A percentile compares a stretch with the other conserved stretches of the same genome.
These are phyloP conservation scores for Sapajus apella DNA, from an alignment of 2,113 vertebrate genomes.

Conservation along the genomic window DNA sequence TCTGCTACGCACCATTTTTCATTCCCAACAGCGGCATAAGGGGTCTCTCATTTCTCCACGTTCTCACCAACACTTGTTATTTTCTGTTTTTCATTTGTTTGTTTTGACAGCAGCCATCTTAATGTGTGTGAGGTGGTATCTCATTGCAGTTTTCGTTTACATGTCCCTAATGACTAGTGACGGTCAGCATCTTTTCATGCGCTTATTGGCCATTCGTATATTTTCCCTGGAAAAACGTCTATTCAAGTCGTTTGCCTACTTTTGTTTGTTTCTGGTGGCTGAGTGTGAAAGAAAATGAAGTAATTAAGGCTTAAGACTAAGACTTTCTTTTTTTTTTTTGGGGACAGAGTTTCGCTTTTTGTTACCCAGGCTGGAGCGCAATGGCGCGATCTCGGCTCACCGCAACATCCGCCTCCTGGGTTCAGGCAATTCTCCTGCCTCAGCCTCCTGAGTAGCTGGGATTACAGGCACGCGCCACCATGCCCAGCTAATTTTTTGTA, in stretches of 20 bases:
- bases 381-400: no score
- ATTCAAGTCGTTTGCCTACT: not conserved
- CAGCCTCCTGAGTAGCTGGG: no score
- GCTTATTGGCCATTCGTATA: not conserved
- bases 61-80: not conserved
- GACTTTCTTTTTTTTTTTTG: no score
- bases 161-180: not conserved
- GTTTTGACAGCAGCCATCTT: not conserved
- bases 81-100: not conserved
- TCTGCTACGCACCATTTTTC: not conserved
- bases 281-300: not conserved
- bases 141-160: not conserved
- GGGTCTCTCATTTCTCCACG: not conserved
- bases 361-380: no score
- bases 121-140: not conserved
- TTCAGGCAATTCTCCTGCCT: no score
- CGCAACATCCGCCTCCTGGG: no score
- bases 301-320: no score
- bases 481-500: no score
- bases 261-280: not conserved
- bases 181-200: not conserved
- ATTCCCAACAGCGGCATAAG: not conserved
- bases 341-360: no score
- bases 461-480: no score
- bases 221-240: not conserved